Evolutionary conservation across 2,113 vertebrate genomes (phyloP).

Genomic region (Cyprinodon brontotheroides): DNA sequence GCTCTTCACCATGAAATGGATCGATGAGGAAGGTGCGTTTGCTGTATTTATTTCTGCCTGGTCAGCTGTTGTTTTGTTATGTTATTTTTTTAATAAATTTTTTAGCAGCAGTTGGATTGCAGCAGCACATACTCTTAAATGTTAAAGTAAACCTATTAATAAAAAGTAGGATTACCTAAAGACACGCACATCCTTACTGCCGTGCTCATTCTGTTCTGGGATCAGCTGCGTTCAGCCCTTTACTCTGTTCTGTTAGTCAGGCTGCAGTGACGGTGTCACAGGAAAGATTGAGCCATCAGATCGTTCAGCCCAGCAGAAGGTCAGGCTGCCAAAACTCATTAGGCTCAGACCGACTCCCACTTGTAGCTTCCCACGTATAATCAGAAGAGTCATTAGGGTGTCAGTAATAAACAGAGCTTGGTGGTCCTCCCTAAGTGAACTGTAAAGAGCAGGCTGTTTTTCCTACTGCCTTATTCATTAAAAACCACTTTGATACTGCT

Average conservation of each 20-base stretch:
- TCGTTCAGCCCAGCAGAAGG: slow-evolving; percentile 53
- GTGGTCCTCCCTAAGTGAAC: slow-evolving; percentile 41
- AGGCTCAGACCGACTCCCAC: slow-evolving; percentile 38
- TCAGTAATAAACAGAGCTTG: slow-evolving; percentile 45
- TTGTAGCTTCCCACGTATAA: slow-evolving; percentile 32
- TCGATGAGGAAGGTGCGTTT: slow-evolving; percentile 94
- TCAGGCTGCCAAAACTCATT: slow-evolving; percentile 60
- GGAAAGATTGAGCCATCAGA: slow-evolving; percentile 53
- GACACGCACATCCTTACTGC: neutral
- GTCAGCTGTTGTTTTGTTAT: neutral
- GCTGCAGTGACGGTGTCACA: slow-evolving; percentile 47
- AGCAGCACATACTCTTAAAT: neutral
- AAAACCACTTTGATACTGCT: neutral
- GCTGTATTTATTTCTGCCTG: neutral
- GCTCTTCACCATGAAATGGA: slow-evolving; percentile 99
- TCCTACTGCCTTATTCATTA: neutral
- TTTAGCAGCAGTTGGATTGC: neutral
- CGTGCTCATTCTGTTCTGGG: neutral
- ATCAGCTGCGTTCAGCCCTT: slow-evolving; percentile 70
- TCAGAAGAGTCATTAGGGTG: slow-evolving; percentile 51
- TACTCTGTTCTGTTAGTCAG: slow-evolving; percentile 35
- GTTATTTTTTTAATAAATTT: neutral
- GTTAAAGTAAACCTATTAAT: no score
- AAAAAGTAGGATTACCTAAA: neutral
- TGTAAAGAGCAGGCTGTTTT: slow-evolving; percentile 9